These are phyloP conservation scores for Macrotus californicus DNA, from an alignment of 2,113 vertebrate species.

Conservation along the genomic window DNA sequence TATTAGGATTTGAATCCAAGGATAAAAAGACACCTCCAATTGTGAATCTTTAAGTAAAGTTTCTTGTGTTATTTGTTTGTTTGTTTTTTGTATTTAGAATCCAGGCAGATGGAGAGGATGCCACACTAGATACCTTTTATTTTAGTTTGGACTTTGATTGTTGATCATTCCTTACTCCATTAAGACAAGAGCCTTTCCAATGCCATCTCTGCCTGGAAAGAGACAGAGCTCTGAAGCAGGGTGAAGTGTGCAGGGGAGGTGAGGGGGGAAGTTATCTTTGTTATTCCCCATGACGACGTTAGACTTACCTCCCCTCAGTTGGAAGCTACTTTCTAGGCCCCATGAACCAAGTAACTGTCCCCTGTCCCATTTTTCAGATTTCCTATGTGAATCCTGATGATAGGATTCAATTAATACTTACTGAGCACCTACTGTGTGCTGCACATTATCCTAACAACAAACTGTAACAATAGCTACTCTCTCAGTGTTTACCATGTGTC, in stretches of 20 bases:
- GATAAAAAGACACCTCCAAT: conserved; percentile 21
- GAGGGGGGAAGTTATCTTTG: background rate
- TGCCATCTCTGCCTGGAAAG: background rate
- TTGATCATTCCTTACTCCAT: background rate
- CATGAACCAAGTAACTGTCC: background rate
- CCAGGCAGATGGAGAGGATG: background rate
- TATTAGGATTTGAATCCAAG: background rate
- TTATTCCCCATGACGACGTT: background rate
- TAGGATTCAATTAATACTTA: background rate
- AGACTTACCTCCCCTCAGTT: background rate
- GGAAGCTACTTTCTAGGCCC: background rate
- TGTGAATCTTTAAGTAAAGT: conserved; percentile 6
- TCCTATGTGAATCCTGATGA: background rate
- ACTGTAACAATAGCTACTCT: background rate
- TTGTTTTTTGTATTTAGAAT: background rate
- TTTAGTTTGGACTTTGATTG: background rate
- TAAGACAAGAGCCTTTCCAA: background rate
- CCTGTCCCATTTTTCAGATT: background rate
- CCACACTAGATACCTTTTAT: background rate
- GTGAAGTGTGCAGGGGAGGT: background rate
- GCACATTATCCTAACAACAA: background rate
- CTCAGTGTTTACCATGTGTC: background rate
- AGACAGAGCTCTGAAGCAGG: background rate
- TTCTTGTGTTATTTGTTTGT: background rate
- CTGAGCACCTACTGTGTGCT: background rate